Percentiles rank a stretch among this genome's conserved stretches.
Evolutionary conservation across 2,888 invertebrate species (phyloP).

Genomic region (Dryadula phaetusa): DNA sequence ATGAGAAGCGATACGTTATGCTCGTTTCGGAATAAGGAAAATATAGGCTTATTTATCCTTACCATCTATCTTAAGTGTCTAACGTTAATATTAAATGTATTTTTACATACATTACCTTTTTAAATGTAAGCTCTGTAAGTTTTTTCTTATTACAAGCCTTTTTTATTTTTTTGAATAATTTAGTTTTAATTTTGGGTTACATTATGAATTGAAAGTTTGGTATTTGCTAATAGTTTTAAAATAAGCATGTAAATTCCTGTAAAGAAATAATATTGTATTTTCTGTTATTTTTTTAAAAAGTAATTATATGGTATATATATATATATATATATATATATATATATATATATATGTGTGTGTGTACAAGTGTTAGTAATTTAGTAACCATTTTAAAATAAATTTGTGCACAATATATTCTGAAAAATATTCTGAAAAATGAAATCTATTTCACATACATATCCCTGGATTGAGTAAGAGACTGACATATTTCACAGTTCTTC

Average conservation of each 20-base stretch:
- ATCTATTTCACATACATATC: constrained; percentile 66
- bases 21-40: constrained; percentile 5
- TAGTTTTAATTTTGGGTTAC: no score
- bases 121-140: neutral
- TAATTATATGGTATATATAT: neutral
- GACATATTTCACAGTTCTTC: constrained; percentile 80
- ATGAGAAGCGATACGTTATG: constrained; percentile 3
- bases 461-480: constrained; percentile 74
- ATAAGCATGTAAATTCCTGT: no score
- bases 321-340: neutral
- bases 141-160: neutral
- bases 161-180: no score
- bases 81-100: constrained; percentile 8
- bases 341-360: no score
- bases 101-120: constrained; percentile 12
- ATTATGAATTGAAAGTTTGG: no score
- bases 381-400: neutral
- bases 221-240: no score
- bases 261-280: no score
- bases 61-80: constrained; percentile 15
- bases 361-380: neutral
- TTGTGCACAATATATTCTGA: neutral
- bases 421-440: constrained; percentile 36
- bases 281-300: no score
- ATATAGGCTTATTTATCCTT: constrained; percentile 17